Base-by-base conservation (phyloP, 2,113 vertebrate genomes). In the Lynx canadensis region DNA sequence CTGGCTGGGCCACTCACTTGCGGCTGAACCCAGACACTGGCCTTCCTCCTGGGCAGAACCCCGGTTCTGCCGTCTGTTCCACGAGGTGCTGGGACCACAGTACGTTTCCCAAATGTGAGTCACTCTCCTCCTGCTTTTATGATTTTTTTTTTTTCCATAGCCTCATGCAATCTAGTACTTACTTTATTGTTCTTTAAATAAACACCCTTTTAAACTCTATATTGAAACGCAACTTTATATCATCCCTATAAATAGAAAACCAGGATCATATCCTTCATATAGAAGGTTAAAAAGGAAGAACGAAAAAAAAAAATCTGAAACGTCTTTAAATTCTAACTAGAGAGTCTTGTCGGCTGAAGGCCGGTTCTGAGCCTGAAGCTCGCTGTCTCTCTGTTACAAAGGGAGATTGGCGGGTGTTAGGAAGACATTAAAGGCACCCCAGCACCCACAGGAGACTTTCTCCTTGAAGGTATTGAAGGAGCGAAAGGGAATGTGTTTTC, bases 201-300 rank as follows among this genome's bases (percentile, higher is more conserved):
- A 10, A 8, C 1, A 45, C 5, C 14, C 45, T 7, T 48, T 82
- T 25, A 23, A 9, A 8, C n/a, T 23, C 95, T 41, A 52, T 14
- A 16, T 66, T 48, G 29, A 93, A 78, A 48, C n/a, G 93, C 60
- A 94, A 76, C 45, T 78, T 83, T 68, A 33, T 1, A 5, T 74
- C 25, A 74, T n/a, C 5, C 68, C 69, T 89, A 94, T 55, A 91
- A 73, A 45, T 25, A n/a, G 80, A 90, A 95, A 88, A 73, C 69
- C 57, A 23, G 38, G 11, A 80, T 52, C 29, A 38, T 55, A 48
- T 68, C n/a, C 38, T 89, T 55, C 66, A 45, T 73, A 13, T 18
- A 65, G 36, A 91, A 88, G 60, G 31, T 45, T 45, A 60, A n/a
- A 82, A 38, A 19, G 74, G 92, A 81, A n/a, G 41, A 66, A 90